Evolutionary conservation across 1,140 invertebrate genomes (phyloP), one percentile per base, ranked within the genome.

Genomic region (Habropoda laboriosa): DNA sequence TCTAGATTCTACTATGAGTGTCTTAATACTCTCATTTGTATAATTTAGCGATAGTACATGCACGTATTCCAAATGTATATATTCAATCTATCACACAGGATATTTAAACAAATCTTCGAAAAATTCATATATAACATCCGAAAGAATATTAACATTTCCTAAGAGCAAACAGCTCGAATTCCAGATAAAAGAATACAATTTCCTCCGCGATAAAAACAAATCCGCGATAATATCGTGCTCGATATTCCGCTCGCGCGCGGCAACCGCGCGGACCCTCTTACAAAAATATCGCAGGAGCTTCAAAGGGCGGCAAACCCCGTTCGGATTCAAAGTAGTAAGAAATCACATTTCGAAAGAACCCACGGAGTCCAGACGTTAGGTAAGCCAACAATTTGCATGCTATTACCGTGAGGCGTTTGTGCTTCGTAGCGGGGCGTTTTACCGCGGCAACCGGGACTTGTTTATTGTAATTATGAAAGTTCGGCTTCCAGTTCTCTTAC

Each of bases 241-340:
- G 86, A 87, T 87, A 76, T 84, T 82, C 64, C 74, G 51, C 24
- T 51, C 58, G 45, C n/a, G 45, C 42, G 24, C 38, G n/a, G 24
- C 35, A 38, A 21, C 38, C 61, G n/a, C n/a, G n/a, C 68, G 66
- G 47, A 58, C 68, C 71, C 76, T 74, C 75, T 75, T 70, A 30
- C 53, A 78, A 85, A 85, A 80, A 67, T 77, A 84, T 72, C 55
- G 35, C 27, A n/a, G 58, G 60, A 55, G 58, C 84, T 78, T 88
- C 87, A 88, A 89, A 88, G 87, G 66, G 74, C 74, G 42, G 70
- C 55, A 60, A 73, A 57, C 76, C 78, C 78, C 74, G 83, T 82
- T 80, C 86, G 86, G 87, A 88, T 88, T 88, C 86, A 84, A 88
- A 85, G 86, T 86, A 84, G 81, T 82, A 81, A 88, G 88, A 89